Evolutionary conservation across 1,140 invertebrate genomes (phyloP).

Genomic region (Eumaeus atala): DNA sequence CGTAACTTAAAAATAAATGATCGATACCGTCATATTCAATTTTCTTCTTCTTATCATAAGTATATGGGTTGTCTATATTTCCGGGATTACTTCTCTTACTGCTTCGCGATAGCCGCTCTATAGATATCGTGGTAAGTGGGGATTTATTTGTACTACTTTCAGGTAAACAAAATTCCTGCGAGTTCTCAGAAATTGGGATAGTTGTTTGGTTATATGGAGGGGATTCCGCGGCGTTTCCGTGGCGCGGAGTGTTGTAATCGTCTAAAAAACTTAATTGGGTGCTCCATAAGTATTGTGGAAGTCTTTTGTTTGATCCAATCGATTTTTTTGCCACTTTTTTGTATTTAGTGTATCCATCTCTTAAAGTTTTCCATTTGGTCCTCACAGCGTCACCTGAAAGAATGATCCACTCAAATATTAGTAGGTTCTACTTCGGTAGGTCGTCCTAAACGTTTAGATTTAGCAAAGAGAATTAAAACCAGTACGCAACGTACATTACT

Average conservation of each 20-base stretch:
- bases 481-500: no score
- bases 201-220: not conserved
- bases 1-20: constrained; percentile 31
- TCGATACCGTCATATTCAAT: constrained; percentile 22
- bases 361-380: constrained; percentile 28
- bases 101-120: not conserved
- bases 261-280: constrained; percentile 27
- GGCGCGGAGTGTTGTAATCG: constrained; percentile 11
- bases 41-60: constrained; percentile 14
- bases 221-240: not conserved
- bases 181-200: not conserved
- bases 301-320: constrained; percentile 14
- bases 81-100: not conserved
- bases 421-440: no score
- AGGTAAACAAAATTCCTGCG: not conserved
- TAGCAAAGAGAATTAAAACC: no score
- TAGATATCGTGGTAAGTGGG: not conserved
- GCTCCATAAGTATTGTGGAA: constrained; percentile 21
- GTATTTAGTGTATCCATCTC: constrained; percentile 30
- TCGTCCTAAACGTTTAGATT: no score
- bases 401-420: not conserved
- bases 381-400: constrained; percentile 24
- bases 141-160: no score
- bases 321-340: constrained; percentile 23
- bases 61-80: not conserved